These are phyloP conservation scores for Aradophagus sp. DNA, from an alignment of 1,140 invertebrate species.

Conservation along the genomic window DNA sequence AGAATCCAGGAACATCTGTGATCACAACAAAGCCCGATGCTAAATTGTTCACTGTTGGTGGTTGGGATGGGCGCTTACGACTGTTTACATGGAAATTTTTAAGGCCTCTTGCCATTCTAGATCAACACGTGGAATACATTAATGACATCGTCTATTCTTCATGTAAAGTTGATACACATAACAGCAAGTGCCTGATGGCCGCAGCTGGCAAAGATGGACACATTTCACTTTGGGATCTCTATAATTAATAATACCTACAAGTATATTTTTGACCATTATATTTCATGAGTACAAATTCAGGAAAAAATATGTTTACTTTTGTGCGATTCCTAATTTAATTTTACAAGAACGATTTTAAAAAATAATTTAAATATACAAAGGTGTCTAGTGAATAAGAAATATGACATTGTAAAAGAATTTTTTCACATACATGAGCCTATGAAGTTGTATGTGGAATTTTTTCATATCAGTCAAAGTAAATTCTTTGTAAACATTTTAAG, in stretches of 20 bases:
- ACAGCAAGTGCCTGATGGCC: slow-evolving; percentile 81
- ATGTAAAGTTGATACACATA: slow-evolving; percentile 78
- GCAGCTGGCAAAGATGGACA: slow-evolving; percentile 81
- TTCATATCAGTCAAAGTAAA: too few relatives aligned
- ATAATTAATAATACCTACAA: slow-evolving; percentile 73
- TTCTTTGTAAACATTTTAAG: too few relatives aligned
- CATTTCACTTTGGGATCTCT: slow-evolving; percentile 85
- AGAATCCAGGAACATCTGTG: slow-evolving; percentile 82
- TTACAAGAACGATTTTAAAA: too few relatives aligned
- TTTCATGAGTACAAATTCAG: slow-evolving; percentile 36
- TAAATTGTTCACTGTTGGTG: slow-evolving; percentile 83
- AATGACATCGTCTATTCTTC: slow-evolving; percentile 82
- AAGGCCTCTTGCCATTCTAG: slow-evolving; percentile 83
- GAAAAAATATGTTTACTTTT: slow-evolving; percentile 26
- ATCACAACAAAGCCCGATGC: slow-evolving; percentile 82
- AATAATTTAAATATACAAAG: slow-evolving; percentile 1
- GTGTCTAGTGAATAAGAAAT: too few relatives aligned
- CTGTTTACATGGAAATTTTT: slow-evolving; percentile 87
- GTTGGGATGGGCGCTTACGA: slow-evolving; percentile 85
- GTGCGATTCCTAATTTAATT: slow-evolving; percentile 13
- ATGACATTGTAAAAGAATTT: too few relatives aligned
- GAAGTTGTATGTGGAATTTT: too few relatives aligned
- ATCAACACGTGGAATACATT: slow-evolving; percentile 80
- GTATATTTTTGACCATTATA: slow-evolving; percentile 51
- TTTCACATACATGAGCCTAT: too few relatives aligned